phyloP scores from a whole-genome alignment of 35 echinoderm and acorn worm species.

The Antedon bifida region DNA sequence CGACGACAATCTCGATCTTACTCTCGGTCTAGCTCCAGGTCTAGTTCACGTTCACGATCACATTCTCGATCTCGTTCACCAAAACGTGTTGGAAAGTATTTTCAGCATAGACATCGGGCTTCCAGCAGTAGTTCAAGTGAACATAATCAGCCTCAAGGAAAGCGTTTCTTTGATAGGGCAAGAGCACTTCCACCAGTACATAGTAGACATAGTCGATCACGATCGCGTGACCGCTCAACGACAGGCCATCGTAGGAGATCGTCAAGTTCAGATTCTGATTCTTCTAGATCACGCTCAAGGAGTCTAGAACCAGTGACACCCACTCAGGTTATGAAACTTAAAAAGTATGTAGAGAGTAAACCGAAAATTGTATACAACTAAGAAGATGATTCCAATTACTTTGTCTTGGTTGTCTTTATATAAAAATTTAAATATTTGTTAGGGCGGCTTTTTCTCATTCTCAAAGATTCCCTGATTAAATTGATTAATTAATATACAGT shows the following conservation, averaged over 20 bases:
- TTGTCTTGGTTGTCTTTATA: too few relatives aligned
- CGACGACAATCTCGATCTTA: neutral
- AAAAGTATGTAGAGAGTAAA: neutral
- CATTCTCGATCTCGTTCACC: neutral
- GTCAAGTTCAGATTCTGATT: neutral
- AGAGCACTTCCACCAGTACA: conserved; percentile 12
- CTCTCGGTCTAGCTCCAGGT: conserved; percentile 3
- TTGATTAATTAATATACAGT: too few relatives aligned
- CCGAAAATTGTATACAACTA: too few relatives aligned
- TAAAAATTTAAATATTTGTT: too few relatives aligned
- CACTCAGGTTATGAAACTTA: neutral
- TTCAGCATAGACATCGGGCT: neutral
- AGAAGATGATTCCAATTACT: too few relatives aligned
- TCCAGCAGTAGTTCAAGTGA: neutral
- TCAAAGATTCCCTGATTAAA: too few relatives aligned
- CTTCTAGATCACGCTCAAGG: neutral
- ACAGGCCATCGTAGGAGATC: neutral
- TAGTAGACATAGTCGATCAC: neutral
- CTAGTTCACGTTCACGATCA: conserved; percentile 21
- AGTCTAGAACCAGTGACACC: neutral
- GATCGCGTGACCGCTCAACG: too few relatives aligned
- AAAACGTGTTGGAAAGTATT: neutral
- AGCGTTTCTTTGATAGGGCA: conserved; percentile 13
- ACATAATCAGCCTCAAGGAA: neutral
- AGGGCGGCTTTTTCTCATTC: too few relatives aligned